Base-by-base conservation (phyloP, 1,140 invertebrate genomes). In the Philotrypesis tridentata region DNA sequence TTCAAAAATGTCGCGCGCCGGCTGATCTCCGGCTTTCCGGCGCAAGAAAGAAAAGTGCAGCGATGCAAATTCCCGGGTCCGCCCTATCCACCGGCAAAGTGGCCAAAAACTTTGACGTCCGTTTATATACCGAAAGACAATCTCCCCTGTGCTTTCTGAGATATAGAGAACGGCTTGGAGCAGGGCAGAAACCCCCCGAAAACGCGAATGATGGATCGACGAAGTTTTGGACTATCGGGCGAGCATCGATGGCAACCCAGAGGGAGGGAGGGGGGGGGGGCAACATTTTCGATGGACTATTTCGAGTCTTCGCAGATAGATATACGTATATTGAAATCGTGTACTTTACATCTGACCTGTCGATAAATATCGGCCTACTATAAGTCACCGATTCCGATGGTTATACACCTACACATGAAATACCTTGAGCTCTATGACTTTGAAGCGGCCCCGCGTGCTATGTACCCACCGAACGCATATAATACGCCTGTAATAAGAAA, bases 71-170 rank as follows among this genome's bases (percentile, higher is more conserved):
- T 43, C 2, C 72, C n/a, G n/a, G n/a, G n/a, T 7, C n/a, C 21
- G 17, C 6, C 37, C 55, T 14, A 21, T 8, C 21, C 2, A n/a
- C 37, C n/a, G 8, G 43, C 7, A 40, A 67, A 74, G 37, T 27
- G 79, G 48, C 71, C 60, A 80, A 80, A 80, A 80, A 80, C 60
- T 81, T 75, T n/a, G 9, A n/a, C 61, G 61, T 21, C 37, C 63
- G 72, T 75, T 81, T 75, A 81, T 81, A 81, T 68, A 75, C 60
- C 61, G 40, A 55, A 67, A 61, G 79, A 80, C 79, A 80, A 80
- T 80, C 60, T 65, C 17, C 25, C 60, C 55, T 25, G 67, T 2
- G 48, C 8, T 23, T 33, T n/a, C 71, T 9, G 71, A 48, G 21
- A 27, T n/a, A 25, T 21, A 27, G 17, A 67, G 33, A 72, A 3